phyloP scores from a whole-genome alignment of 2,888 invertebrate species.

The Mythimna pallens region DNA sequence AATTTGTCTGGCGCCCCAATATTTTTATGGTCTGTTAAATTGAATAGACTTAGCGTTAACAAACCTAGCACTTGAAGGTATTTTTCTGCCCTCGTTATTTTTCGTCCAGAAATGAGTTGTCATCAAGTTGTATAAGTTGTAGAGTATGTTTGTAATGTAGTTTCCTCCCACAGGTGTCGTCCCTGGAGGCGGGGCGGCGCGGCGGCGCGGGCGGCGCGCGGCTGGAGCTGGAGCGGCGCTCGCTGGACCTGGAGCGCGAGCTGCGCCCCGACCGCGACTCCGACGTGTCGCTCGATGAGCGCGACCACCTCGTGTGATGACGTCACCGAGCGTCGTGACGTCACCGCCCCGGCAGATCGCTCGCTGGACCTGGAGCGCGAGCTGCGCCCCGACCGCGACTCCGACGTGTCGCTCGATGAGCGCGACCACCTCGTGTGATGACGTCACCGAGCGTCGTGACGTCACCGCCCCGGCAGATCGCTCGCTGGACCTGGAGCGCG shows the following conservation, averaged over 20 bases:
- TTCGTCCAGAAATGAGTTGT: neutral
- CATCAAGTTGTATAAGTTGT: neutral
- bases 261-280: slow-evolving; percentile 85
- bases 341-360: slow-evolving; percentile 2
- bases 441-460: neutral
- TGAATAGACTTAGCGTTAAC: neutral
- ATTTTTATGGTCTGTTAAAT: neutral
- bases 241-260: slow-evolving; percentile 88
- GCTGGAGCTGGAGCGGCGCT: slow-evolving; percentile 87
- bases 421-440: slow-evolving; percentile 86
- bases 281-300: slow-evolving; percentile 87
- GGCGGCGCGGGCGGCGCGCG: slow-evolving; percentile 75
- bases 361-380: slow-evolving; percentile 86
- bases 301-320: slow-evolving; percentile 85
- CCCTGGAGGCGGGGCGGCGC: slow-evolving; percentile 82
- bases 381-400: slow-evolving; percentile 84
- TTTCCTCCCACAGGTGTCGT: slow-evolving; percentile 80
- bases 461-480: slow-evolving; percentile 1
- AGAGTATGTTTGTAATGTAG: neutral
- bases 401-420: slow-evolving; percentile 87
- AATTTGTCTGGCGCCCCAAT: no score
- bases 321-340: neutral
- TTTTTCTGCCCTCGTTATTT: neutral
- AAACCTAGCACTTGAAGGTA: neutral
- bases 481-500: slow-evolving; percentile 85